Conservation (phyloP, 1,140 invertebrate species). For the Pissodes strobi region DNA sequence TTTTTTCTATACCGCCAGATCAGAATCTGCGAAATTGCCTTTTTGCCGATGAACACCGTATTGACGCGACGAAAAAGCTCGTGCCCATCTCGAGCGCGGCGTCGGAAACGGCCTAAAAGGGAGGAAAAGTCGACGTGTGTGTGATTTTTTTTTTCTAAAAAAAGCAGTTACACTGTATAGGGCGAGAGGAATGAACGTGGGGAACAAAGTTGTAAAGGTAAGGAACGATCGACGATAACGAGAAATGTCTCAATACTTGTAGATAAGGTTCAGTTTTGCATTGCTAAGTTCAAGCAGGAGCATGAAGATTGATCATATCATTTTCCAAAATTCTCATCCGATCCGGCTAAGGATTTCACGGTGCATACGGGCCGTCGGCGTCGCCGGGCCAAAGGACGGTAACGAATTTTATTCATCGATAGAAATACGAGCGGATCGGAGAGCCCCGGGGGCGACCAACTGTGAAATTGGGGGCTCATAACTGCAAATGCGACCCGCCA, state of each 20-base stretch:
- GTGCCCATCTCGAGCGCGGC: conserved; percentile 8
- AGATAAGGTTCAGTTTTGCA: no score
- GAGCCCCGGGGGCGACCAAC: conserved; percentile 43
- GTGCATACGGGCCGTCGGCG: neutral
- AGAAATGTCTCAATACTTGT: no score
- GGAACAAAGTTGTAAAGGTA: no score
- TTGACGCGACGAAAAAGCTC: conserved; percentile 34
- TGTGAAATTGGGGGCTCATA: conserved; percentile 48
- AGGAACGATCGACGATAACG: no score
- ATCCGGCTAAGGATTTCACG: conserved; percentile 7
- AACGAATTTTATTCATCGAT: conserved; percentile 53
- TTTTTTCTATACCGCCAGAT: conserved; percentile 29
- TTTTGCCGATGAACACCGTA: conserved; percentile 35
- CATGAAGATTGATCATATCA: no score
- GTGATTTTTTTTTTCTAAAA: no score
- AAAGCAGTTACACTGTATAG: no score
- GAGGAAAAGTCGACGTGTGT: conserved; percentile 5
- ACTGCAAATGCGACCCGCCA: conserved; percentile 36
- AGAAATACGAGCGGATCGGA: conserved; percentile 45
- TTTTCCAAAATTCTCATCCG: neutral
- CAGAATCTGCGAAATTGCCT: conserved; percentile 34
- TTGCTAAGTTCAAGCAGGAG: no score
- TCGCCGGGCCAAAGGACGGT: conserved; percentile 29
- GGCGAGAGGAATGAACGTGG: no score
- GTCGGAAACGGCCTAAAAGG: conserved; percentile 5